phyloP scores from a whole-genome alignment of 2,797 vertebrate species.

The Cirrhinus mrigala region DNA sequence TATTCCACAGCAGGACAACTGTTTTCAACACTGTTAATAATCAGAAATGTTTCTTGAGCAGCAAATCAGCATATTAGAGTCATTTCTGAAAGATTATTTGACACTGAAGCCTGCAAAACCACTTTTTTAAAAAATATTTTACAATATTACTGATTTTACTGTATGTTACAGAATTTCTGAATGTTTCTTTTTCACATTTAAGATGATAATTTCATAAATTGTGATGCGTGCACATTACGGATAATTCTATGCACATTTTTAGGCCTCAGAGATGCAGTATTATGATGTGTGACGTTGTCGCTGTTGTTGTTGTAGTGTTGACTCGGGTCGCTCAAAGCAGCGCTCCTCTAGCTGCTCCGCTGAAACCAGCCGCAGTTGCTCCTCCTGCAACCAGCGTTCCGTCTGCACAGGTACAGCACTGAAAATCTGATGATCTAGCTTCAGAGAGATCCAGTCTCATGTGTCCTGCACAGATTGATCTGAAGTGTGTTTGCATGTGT shows the following conservation, averaged over 20 bases:
- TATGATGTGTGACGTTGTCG: not conserved
- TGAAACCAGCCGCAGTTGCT: constrained; percentile 80
- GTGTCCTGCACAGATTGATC: not conserved
- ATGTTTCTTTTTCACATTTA: not conserved
- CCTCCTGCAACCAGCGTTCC: constrained; percentile 70
- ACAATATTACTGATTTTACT: not conserved
- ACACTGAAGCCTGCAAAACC: not conserved
- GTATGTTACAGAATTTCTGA: not conserved
- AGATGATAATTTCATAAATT: not conserved
- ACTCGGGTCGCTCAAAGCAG: constrained; percentile 67
- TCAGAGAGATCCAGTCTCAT: not conserved
- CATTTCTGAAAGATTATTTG: not conserved
- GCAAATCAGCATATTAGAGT: not conserved
- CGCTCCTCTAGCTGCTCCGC: constrained; percentile 68
- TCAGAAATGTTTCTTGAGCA: not conserved
- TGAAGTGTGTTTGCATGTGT: not conserved
- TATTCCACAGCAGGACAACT: not conserved
- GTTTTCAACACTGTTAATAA: not conserved
- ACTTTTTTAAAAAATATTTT: not conserved
- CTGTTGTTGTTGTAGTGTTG: constrained; percentile 59
- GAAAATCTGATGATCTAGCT: not conserved
- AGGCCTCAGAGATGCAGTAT: not conserved
- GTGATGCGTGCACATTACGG: not conserved
- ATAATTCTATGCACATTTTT: not conserved
- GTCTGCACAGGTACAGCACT: constrained; percentile 79